Base-by-base conservation (phyloP, 2,888 invertebrate genomes). In the Plagodis dolabraria region DNA sequence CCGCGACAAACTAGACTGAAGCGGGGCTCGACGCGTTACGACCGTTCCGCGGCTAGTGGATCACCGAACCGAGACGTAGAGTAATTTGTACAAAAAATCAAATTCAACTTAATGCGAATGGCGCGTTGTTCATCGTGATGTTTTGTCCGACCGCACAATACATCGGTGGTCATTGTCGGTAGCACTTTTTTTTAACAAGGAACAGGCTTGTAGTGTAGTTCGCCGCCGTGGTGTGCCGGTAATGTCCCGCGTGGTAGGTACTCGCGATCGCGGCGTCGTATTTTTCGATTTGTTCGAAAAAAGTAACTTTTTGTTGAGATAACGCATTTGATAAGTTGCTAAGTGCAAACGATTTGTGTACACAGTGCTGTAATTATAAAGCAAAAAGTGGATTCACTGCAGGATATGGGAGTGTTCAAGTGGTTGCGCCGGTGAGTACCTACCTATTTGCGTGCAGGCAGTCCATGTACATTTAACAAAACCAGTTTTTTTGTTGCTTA, bases 131-230 rank as follows among this genome's bases (percentile, higher is more conserved):
- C 89, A 86, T 88, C 89, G 86, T 88, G 86, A 88, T 90, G 91
- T 91, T 92, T 92, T 92, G 89, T 91, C 85, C 87, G 89, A 89
- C 90, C 90, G 86, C 90, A 90, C 88, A 89, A 89, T 90, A 90
- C 90, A 90, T 89, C 85, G 83, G 85, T 75, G 83, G 83, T 88
- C 89, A 89, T 89, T 90, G 90, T 88, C 87, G 85, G 83, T 87
- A 86, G 86, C 82, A 83, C 87, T 87, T 91, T 90, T 89, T 87
- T 22, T 22, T 22, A 22, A 22, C 22, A 4, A 22, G 22, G 22
- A 22, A 22, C 22, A 22, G 22, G 22, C 22, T 22, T 22, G 22
- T 22, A 22, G 22, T 22, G 22, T 22, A 22, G 22, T 22, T 22
- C 22, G 22, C 40, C 7, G 34, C 50, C 77, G 71, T 83, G 84